These are phyloP conservation scores for Rallus limicola DNA, from an alignment of 2,113 vertebrate species.

Conservation along the genomic window DNA sequence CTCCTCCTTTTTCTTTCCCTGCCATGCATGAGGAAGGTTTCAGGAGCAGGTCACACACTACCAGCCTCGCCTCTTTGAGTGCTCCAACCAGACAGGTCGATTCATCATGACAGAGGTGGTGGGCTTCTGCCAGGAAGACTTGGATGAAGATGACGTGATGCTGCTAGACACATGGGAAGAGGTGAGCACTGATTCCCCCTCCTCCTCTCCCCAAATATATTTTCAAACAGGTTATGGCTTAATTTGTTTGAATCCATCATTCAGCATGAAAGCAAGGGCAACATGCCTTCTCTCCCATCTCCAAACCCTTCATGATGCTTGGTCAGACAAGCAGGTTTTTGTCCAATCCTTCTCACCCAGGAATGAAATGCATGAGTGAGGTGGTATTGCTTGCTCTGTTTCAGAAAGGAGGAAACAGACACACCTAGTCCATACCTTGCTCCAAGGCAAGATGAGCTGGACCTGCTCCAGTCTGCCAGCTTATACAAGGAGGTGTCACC, in stretches of 20 bases:
- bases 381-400: background rate
- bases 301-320: background rate
- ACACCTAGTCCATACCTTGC: background rate
- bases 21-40: conserved; percentile 69
- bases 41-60: conserved; percentile 75
- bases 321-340: background rate
- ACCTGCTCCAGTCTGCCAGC: background rate
- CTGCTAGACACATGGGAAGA: conserved; percentile 93
- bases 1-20: background rate
- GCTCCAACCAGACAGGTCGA: conserved; percentile 88
- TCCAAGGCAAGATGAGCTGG: background rate
- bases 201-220: background rate
- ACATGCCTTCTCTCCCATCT: background rate
- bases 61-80: conserved; percentile 88
- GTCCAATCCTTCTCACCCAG: background rate
- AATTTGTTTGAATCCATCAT: background rate
- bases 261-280: background rate
- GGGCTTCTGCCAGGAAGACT: conserved; percentile 85
- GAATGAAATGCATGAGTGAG: background rate
- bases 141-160: conserved; percentile 93
- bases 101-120: conserved; percentile 88
- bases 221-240: background rate
- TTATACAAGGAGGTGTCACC: background rate
- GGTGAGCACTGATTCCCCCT: conserved; percentile 71
- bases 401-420: background rate